phyloP scores from a whole-genome alignment of 2,888 invertebrate genomes.

The Gryllus longicercus region DNA sequence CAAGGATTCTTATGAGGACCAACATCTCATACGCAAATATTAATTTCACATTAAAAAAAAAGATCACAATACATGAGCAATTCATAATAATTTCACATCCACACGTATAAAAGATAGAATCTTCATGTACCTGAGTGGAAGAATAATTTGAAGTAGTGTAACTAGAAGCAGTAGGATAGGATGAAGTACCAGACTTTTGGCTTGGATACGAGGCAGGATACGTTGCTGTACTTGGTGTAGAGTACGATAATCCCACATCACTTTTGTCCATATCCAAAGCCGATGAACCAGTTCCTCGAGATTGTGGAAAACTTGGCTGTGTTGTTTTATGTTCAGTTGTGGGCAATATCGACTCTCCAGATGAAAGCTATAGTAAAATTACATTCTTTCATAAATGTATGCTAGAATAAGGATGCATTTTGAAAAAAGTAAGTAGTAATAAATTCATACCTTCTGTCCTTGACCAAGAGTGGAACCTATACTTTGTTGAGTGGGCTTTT shows the following conservation, averaged over 20 bases:
- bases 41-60: too few relatives aligned
- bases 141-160: conserved; percentile 40
- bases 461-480: conserved; percentile 35
- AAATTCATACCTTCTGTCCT: conserved; percentile 34
- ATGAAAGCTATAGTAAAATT: conserved; percentile 28
- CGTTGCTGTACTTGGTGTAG: conserved; percentile 35
- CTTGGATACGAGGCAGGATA: conserved; percentile 43
- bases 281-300: conserved; percentile 33
- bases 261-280: conserved; percentile 37
- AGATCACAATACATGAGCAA: too few relatives aligned
- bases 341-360: conserved; percentile 36
- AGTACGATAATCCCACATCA: conserved; percentile 37
- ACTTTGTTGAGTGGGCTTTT: conserved; percentile 34
- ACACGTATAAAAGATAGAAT: too few relatives aligned
- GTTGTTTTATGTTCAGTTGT: conserved; percentile 36
- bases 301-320: conserved; percentile 36
- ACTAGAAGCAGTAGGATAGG: conserved; percentile 38
- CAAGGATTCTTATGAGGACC: too few relatives aligned
- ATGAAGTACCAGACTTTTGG: conserved; percentile 42
- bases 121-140: conserved; percentile 36
- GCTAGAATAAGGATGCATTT: not conserved
- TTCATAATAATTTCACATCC: too few relatives aligned
- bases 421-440: not conserved
- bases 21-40: too few relatives aligned
- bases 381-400: not conserved